Evolutionary conservation across 2,797 vertebrate species (phyloP).

Genomic region (Loris lydekkerianus): DNA sequence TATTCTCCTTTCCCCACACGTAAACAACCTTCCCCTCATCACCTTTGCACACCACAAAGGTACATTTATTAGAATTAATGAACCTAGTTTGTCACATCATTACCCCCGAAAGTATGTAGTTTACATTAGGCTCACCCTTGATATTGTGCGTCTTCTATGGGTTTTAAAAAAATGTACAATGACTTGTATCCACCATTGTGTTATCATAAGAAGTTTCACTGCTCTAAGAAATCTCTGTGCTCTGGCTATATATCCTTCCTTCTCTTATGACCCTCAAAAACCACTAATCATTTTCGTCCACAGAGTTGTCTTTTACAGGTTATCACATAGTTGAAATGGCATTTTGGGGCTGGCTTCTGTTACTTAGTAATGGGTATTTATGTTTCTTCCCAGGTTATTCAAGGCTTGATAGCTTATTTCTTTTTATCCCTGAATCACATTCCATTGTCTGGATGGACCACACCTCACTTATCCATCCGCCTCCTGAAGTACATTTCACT

Average conservation of each 20-base stretch:
- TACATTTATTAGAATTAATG: neutral
- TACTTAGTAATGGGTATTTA: neutral
- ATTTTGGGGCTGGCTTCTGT: neutral
- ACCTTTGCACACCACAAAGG: no score
- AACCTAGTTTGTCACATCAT: neutral
- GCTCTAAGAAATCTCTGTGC: neutral
- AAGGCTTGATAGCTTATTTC: neutral
- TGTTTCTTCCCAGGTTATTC: neutral
- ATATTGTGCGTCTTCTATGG: neutral
- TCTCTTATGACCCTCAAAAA: neutral
- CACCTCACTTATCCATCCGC: neutral
- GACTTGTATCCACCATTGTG: neutral
- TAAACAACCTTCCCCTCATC: neutral
- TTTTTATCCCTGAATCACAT: neutral
- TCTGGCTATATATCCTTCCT: neutral
- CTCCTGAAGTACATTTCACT: neutral
- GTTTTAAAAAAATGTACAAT: neutral
- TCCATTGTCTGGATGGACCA: neutral
- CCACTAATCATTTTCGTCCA: neutral
- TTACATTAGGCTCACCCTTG: neutral
- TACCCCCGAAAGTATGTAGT: neutral
- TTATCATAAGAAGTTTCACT: neutral
- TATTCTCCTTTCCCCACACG: accelerated
- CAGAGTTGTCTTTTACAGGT: neutral
- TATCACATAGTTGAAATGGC: neutral